Conservation (phyloP, 2,888 invertebrate genomes). For the Ellobium chinense region DNA sequence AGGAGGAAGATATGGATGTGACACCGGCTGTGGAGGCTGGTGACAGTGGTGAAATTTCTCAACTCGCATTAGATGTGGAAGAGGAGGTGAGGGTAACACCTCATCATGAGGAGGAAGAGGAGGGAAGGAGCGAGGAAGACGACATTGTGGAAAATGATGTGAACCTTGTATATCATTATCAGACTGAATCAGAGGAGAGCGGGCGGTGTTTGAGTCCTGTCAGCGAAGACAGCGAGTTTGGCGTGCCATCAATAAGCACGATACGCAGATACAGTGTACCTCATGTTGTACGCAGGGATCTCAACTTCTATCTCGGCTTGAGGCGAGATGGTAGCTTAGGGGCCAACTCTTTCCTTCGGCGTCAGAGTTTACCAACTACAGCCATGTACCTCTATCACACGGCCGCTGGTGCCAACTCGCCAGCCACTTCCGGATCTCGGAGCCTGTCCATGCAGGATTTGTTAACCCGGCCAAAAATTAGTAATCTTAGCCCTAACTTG, state of each 20-base stretch:
- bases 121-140: conserved; percentile 39
- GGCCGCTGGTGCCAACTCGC: conserved; percentile 50
- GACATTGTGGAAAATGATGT: conserved; percentile 55
- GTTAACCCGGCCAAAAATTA: conserved; percentile 61
- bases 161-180: conserved; percentile 52
- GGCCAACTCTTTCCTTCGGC: conserved; percentile 57
- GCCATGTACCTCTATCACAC: conserved; percentile 55
- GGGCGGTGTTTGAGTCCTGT: conserved; percentile 57
- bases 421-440: conserved; percentile 46
- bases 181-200: conserved; percentile 47
- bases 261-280: conserved; percentile 63
- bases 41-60: conserved; percentile 32
- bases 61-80: conserved; percentile 38
- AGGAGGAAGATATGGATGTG: background rate
- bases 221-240: conserved; percentile 54
- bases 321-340: conserved; percentile 83
- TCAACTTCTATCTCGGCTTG: conserved; percentile 58
- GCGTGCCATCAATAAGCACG: conserved; percentile 1
- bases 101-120: conserved; percentile 31
- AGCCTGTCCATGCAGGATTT: conserved; percentile 61
- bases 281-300: conserved; percentile 57
- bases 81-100: background rate
- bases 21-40: conserved; percentile 37
- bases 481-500: conserved; percentile 59
- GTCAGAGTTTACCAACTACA: conserved; percentile 58